Evolutionary conservation across 2,797 vertebrate genomes (phyloP), one percentile per base, ranked within the genome.

Genomic region (Urocyon cinereoargenteus): DNA sequence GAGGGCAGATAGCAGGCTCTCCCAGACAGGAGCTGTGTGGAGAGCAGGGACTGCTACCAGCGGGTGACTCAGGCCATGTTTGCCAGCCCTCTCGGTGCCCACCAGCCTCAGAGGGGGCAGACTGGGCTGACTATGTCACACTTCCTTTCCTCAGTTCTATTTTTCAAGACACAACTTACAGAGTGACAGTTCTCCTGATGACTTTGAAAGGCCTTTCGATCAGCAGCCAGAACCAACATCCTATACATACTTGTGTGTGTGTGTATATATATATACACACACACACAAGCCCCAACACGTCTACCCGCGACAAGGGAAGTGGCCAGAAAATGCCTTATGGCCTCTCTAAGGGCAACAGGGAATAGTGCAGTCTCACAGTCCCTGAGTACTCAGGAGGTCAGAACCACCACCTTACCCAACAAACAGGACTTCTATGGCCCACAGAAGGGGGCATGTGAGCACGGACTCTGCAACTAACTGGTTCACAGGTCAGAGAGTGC

Each of bases 121-220:
- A 31, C 16, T 9, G 15, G 31, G 49, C 34, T 7, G 12, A 79
- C 0, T 91, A 62, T 21, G 22, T 93, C 92, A 59, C 87, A 70
- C 86, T 94, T 98, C 96, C 91, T 82, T 91, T 90, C 94, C 86
- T 90, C 88, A 94, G 79, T 94, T 92, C 92, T 93, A 66, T 59
- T 92, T 92, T 59, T 86, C 59, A 86, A 92, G 53, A 61, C 28
- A 77, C 45, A 77, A 59, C 84, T 88, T 79, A 19, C 59, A 95
- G 61, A 62, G 88, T 85, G 82, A 84, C 55, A 34, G 16, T 51
- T 82, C 78, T 79, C 53, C 68, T 66, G 8, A 88, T 51, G 66
- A 97, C 86, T 78, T 86, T 59, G 78, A 86, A 96, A 51, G 36
- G 53, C 61, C 26, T 57, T 31, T 19, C 49, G 57, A 31, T 73